Evolutionary conservation across 1,140 invertebrate genomes (phyloP).

Genomic region (Drosophila quadrilineata): DNA sequence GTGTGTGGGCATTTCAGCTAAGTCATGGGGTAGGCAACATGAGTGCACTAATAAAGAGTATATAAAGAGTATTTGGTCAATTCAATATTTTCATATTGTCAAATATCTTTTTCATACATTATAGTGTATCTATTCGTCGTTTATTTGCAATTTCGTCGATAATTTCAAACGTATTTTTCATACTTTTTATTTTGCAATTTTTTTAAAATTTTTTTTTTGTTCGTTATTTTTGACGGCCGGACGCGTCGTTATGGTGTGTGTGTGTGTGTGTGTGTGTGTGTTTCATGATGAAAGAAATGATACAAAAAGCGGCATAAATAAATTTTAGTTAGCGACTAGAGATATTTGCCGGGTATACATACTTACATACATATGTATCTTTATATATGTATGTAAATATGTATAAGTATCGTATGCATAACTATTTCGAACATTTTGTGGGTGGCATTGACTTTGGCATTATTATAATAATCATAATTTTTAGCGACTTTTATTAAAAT

Average conservation of each 20-base stretch:
- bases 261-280: slow-evolving; percentile 25
- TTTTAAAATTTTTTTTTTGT: slow-evolving; percentile 41
- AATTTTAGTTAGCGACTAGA: slow-evolving; percentile 53
- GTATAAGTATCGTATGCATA: too few relatives aligned
- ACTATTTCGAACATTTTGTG: slow-evolving; percentile 31
- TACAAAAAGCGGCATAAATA: slow-evolving; percentile 49
- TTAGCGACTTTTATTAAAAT: slow-evolving; percentile 23
- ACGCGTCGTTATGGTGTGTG: slow-evolving; percentile 25
- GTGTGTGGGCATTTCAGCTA: too few relatives aligned
- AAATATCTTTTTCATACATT: too few relatives aligned
- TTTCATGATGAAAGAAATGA: slow-evolving; percentile 62
- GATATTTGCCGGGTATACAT: slow-evolving; percentile 27
- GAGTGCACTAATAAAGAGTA: too few relatives aligned
- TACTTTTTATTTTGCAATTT: slow-evolving; percentile 19
- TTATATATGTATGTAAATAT: too few relatives aligned
- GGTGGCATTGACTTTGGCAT: slow-evolving; percentile 53
- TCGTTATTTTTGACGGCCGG: slow-evolving; percentile 39
- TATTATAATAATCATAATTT: slow-evolving; percentile 50
- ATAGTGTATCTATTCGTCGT: background rate
- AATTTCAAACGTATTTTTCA: background rate
- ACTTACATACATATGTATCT: too few relatives aligned
- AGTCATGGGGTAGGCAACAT: too few relatives aligned
- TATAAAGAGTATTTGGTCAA: too few relatives aligned
- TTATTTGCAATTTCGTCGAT: too few relatives aligned
- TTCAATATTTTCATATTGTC: too few relatives aligned